These are phyloP conservation scores for Dexiosoma caninum DNA, from an alignment of 2,888 invertebrate genomes.

Conservation along the genomic window DNA sequence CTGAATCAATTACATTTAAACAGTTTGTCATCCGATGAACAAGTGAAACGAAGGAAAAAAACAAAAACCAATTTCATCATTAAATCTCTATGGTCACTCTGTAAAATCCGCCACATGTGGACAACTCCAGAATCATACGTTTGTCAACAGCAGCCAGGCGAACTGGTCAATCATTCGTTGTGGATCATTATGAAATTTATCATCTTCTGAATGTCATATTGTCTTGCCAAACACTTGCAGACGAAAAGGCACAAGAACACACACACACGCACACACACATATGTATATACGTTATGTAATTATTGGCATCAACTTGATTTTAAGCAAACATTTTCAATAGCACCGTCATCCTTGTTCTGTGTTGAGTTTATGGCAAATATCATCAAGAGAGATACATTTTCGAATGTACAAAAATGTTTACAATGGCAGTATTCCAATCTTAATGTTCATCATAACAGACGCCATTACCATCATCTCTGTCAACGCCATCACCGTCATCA, in stretches of 20 bases:
- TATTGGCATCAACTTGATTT: slow-evolving; percentile 24
- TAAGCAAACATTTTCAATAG: slow-evolving; percentile 5
- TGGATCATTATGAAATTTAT: slow-evolving; percentile 27
- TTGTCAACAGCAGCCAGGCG: not conserved
- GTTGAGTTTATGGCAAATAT: slow-evolving; percentile 35
- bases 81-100: not conserved
- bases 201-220: slow-evolving; percentile 14
- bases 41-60: not conserved
- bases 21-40: not conserved
- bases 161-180: slow-evolving; percentile 14
- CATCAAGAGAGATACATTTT: slow-evolving; percentile 25
- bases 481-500: slow-evolving; percentile 19
- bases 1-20: not conserved
- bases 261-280: not conserved
- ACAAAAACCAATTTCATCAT: not conserved
- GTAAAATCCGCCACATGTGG: not conserved
- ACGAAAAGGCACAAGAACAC: no score
- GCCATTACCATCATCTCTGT: slow-evolving; percentile 43
- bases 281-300: not conserved
- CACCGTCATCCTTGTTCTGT: not conserved
- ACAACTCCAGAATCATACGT: not conserved
- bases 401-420: slow-evolving; percentile 23
- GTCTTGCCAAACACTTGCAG: no score
- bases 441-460: slow-evolving; percentile 36
- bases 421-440: slow-evolving; percentile 25